phyloP scores from a whole-genome alignment of 2,797 vertebrate species.

The Oreonectes daqikongensis region DNA sequence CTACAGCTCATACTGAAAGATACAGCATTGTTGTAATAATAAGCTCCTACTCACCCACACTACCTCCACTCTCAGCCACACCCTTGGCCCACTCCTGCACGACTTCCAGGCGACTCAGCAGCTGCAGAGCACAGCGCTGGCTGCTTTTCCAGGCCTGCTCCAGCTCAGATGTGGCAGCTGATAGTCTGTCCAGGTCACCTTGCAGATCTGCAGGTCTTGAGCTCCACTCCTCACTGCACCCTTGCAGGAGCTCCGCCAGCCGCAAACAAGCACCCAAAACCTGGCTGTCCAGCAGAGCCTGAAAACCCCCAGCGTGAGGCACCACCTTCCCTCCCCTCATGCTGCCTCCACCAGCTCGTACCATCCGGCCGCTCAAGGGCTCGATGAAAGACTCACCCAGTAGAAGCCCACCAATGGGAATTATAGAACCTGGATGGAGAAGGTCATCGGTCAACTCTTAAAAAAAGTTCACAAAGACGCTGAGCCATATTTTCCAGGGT shows the following conservation, averaged over 20 bases:
- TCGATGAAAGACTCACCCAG: conserved; percentile 82
- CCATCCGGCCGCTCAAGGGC: conserved; percentile 79
- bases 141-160: conserved; percentile 71
- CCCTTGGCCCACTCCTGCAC: conserved; percentile 68
- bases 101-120: conserved; percentile 73
- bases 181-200: conserved; percentile 62
- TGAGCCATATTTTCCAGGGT: background rate
- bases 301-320: conserved; percentile 79
- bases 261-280: conserved; percentile 73
- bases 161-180: conserved; percentile 69
- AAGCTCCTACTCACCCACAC: conserved; percentile 70
- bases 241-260: conserved; percentile 69
- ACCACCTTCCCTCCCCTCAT: conserved; percentile 66
- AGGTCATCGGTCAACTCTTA: background rate
- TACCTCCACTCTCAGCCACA: conserved; percentile 74
- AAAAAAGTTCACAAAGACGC: background rate
- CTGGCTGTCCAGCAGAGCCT: conserved; percentile 78
- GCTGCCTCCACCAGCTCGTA: conserved; percentile 75
- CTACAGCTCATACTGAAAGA: background rate
- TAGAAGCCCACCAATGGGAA: conserved; percentile 84
- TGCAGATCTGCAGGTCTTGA: conserved; percentile 58
- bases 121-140: conserved; percentile 74
- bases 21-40: background rate
- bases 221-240: conserved; percentile 65
- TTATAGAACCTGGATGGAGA: conserved; percentile 75